Evolutionary conservation across 2,888 invertebrate genomes (phyloP).

Genomic region (Pantelozetes paolii): DNA sequence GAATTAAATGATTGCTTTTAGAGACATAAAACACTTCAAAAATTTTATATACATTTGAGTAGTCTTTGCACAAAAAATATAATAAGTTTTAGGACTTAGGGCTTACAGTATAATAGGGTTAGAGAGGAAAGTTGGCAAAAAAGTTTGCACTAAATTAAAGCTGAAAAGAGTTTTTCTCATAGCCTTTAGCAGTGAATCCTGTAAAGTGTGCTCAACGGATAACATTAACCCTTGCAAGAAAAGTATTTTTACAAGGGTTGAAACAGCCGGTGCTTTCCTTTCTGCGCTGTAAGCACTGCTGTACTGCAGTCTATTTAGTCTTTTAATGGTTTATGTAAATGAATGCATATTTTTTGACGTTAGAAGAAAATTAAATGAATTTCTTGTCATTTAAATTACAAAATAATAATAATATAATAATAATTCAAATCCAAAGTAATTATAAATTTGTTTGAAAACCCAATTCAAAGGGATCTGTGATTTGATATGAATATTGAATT

Average conservation of each 20-base stretch:
- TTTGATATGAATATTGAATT: background rate
- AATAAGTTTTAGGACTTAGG: background rate
- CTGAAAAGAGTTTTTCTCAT: background rate
- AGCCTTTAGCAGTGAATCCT: constrained; percentile 23
- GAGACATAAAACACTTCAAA: constrained; percentile 6
- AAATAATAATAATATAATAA: background rate
- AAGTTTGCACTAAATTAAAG: background rate
- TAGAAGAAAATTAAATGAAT: background rate
- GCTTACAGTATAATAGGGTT: too few species aligned
- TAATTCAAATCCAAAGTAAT: too few species aligned
- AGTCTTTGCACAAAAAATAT: too few species aligned
- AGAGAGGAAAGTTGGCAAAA: background rate
- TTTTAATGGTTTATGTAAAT: constrained; percentile 34
- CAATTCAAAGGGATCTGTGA: background rate
- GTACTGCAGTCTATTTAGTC: background rate
- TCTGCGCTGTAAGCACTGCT: background rate
- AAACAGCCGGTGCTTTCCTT: background rate
- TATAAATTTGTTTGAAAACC: too few species aligned
- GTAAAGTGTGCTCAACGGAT: constrained; percentile 36
- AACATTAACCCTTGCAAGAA: constrained; percentile 36
- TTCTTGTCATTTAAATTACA: constrained; percentile 6
- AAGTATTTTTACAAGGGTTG: constrained; percentile 36
- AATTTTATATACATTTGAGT: background rate
- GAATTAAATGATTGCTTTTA: too few species aligned
- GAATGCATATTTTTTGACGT: background rate